Base-by-base conservation (phyloP, 1,140 invertebrate species). In the Nymphalis io region DNA sequence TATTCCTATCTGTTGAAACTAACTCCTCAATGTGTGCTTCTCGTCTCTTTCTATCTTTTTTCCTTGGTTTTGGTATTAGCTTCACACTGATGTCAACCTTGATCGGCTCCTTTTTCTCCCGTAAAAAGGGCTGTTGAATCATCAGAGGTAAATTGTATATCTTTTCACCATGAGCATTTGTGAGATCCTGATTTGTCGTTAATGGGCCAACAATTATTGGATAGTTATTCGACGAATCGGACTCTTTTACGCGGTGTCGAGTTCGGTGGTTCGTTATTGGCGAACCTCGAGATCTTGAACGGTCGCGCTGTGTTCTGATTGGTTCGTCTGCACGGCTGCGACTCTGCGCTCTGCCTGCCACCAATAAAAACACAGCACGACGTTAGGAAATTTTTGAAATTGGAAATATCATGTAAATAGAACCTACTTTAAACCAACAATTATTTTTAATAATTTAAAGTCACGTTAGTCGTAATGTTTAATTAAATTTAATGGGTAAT, bases 81-180 rank as follows among this genome's bases (percentile, higher is more conserved):
- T 95, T 95, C 75, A 96, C 94, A 92, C 95, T 96, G 79, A 96
- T 94, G 92, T 96, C 95, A 84, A 96, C 93, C 93, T 96, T 96
- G 82, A 96, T 94, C 69, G 93, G 94, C 93, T 93, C 94, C 93
- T 94, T 95, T 95, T 94, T 94, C 93, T 94, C 94, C 89, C 92
- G 93, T 94, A 93, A 94, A 92, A 92, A 93, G 92, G 93, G 90
- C 83, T 91, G 93, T 93, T 92, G 90, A 93, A 93, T 93, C 89
- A 92, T 93, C 84, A 94, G 87, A 79, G 92, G 93, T 64, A 92
- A 77, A 71, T 92, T 91, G 65, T 89, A 92, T 70, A 91, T 89
- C 73, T 89, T 93, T 80, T 93, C 91, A 74, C 91, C 87, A 72
- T 88, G 87, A 73, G 76, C 82, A 70, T 89, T 84, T 27, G 76